Conservation (phyloP, 2,797 vertebrate species). For the Onychomys arenicola region DNA sequence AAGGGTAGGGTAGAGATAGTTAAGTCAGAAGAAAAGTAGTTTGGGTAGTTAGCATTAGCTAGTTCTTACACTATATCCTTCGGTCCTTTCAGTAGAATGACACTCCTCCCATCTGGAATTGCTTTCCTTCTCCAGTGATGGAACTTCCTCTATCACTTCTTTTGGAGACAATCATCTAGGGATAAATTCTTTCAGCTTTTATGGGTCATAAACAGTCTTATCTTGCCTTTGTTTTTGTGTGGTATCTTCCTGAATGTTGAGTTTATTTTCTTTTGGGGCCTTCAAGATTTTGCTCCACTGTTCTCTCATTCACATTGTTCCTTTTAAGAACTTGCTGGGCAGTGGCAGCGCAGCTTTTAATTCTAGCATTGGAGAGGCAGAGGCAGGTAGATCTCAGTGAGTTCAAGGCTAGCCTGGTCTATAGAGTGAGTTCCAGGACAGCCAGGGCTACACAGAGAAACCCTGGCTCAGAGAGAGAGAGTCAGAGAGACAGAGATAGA, state of each 20-base stretch:
- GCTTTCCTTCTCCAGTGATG: neutral
- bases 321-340: neutral
- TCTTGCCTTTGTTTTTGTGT: conserved; percentile 17
- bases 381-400: neutral
- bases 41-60: neutral
- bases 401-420: neutral
- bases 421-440: neutral
- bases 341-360: neutral
- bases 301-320: neutral
- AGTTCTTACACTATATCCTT: neutral
- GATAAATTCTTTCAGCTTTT: conserved; percentile 21
- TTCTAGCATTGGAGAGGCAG: neutral
- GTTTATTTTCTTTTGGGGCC: neutral
- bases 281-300: neutral
- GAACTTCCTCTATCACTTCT: conserved; percentile 27
- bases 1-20: conserved; percentile 24
- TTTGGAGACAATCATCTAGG: neutral
- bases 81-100: neutral
- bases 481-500: neutral
- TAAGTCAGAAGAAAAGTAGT: conserved; percentile 16
- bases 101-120: neutral
- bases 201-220: neutral
- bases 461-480: neutral
- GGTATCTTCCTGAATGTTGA: neutral
- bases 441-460: neutral